Conservation (phyloP, 2,113 vertebrate species). For the Grallaria varia region DNA sequence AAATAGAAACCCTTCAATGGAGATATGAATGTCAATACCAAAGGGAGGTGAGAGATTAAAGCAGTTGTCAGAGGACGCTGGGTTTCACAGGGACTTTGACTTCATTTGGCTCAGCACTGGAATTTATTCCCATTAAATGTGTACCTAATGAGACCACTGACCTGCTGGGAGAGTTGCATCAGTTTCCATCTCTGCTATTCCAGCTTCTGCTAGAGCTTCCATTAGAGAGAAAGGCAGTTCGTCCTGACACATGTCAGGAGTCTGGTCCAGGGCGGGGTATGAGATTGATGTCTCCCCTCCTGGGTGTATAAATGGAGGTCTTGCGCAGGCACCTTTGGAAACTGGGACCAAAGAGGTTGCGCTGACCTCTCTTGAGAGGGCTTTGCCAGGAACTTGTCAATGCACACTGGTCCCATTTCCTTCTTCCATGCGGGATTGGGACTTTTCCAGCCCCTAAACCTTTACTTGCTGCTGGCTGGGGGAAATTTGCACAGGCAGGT, state of each 20-base stretch:
- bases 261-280: neutral
- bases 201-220: neutral
- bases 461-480: neutral
- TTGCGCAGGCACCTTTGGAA: neutral
- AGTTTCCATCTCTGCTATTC: neutral
- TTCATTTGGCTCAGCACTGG: neutral
- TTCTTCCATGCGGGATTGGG: neutral
- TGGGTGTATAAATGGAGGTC: neutral
- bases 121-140: constrained; percentile 4
- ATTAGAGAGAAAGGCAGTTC: neutral
- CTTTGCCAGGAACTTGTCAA: neutral
- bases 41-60: neutral
- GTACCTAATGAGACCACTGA: constrained; percentile 1
- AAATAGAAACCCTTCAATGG: neutral
- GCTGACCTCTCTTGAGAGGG: neutral
- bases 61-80: neutral
- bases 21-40: neutral
- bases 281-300: neutral
- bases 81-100: neutral
- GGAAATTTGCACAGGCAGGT: neutral
- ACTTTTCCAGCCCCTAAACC: neutral
- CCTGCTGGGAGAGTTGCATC: neutral
- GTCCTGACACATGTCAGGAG: neutral
- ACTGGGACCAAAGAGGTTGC: neutral
- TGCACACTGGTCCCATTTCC: neutral